Conservation (phyloP, 2,888 invertebrate genomes). For the Eupeodes luniger region DNA sequence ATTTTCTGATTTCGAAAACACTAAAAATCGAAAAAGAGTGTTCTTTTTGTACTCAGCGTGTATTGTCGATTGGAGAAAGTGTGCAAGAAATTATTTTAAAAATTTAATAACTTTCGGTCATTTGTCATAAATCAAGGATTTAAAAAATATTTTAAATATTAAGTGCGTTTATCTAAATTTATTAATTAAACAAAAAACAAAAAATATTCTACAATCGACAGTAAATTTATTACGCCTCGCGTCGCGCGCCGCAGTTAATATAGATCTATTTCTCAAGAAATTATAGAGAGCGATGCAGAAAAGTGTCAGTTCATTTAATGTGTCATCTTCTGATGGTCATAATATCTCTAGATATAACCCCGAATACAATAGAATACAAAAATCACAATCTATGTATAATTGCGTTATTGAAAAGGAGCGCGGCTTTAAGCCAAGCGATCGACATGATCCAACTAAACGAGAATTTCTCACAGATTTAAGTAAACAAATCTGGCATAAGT, state of each 20-base stretch:
- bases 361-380: slow-evolving; percentile 79
- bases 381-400: slow-evolving; percentile 85
- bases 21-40: background rate
- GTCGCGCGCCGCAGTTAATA: background rate
- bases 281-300: slow-evolving; percentile 45
- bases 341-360: slow-evolving; percentile 37
- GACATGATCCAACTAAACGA: slow-evolving; percentile 90
- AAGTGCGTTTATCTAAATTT: background rate
- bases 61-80: slow-evolving; percentile 44
- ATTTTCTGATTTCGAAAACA: slow-evolving; percentile 20
- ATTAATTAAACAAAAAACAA: background rate
- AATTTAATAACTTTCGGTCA: background rate
- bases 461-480: slow-evolving; percentile 92
- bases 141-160: background rate
- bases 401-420: slow-evolving; percentile 89
- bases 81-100: slow-evolving; percentile 1
- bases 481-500: slow-evolving; percentile 89
- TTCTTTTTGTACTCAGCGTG: slow-evolving; percentile 15
- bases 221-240: background rate
- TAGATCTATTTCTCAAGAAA: slow-evolving; percentile 8
- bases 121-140: slow-evolving; percentile 18
- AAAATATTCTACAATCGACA: background rate
- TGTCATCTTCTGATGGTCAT: slow-evolving; percentile 46
- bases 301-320: slow-evolving; percentile 70
- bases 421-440: slow-evolving; percentile 94